These are phyloP conservation scores for Fratercula arctica DNA, from an alignment of 2,797 vertebrate species.

Conservation along the genomic window DNA sequence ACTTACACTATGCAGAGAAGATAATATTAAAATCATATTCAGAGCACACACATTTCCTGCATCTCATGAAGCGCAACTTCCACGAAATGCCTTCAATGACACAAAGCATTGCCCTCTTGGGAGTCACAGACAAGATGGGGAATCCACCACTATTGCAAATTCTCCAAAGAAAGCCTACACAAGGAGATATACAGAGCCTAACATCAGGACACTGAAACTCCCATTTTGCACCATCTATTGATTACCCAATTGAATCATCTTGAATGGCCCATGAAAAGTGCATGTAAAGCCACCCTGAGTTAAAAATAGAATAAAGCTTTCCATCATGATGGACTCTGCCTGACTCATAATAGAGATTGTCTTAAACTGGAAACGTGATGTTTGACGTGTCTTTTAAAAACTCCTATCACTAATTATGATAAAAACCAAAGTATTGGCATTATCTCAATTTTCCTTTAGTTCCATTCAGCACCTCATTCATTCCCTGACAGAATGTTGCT, in stretches of 20 bases:
- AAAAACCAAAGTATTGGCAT: neutral
- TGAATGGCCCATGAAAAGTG: neutral
- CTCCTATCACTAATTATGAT: neutral
- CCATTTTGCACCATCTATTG: neutral
- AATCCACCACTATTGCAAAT: neutral
- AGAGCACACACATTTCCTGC: neutral
- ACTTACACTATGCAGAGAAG: neutral
- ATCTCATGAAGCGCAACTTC: neutral
- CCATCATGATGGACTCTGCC: neutral
- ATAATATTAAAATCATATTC: accelerated
- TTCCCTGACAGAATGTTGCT: neutral
- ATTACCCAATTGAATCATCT: neutral
- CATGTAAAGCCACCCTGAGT: accelerated
- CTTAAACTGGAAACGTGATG: neutral
- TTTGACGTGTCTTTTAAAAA: neutral
- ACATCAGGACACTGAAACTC: neutral
- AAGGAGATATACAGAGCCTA: neutral
- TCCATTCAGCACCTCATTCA: neutral
- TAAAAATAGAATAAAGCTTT: neutral
- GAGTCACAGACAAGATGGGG: neutral
- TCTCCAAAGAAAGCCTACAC: neutral
- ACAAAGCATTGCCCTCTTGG: neutral
- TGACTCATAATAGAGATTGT: neutral
- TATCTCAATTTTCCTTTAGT: neutral
- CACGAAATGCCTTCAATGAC: neutral